phyloP scores from a whole-genome alignment of 2,888 invertebrate species.

The Neocrepidodera transversa region DNA sequence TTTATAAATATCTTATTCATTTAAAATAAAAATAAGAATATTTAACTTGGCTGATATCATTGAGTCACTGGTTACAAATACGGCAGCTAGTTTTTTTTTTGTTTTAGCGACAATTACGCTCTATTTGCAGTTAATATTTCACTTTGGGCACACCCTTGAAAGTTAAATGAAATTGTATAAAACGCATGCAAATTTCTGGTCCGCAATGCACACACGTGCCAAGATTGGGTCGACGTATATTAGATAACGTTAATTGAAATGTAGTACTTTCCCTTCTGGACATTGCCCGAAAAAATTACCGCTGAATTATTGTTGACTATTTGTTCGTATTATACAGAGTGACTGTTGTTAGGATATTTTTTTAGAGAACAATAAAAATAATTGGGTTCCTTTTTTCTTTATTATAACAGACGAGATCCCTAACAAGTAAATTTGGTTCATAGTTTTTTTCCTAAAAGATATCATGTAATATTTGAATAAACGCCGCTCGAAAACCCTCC shows the following conservation, averaged over 20 bases:
- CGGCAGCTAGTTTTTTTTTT: neutral
- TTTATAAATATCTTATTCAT: too few species aligned
- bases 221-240: conserved; percentile 41
- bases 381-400: too few species aligned
- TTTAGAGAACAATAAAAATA: too few species aligned
- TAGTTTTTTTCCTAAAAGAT: too few species aligned
- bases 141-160: conserved; percentile 20
- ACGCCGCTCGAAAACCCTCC: too few species aligned
- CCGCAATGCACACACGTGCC: conserved; percentile 28
- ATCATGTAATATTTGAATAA: too few species aligned
- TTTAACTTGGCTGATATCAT: too few species aligned
- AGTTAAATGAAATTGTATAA: conserved; percentile 11
- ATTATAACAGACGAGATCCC: too few species aligned
- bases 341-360: too few species aligned
- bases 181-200: conserved; percentile 30
- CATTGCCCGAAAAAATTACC: neutral
- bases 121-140: conserved; percentile 25
- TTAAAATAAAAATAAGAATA: too few species aligned
- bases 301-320: neutral
- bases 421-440: too few species aligned
- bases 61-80: neutral
- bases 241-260: conserved; percentile 52
- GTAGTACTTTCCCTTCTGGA: conserved; percentile 47
- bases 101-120: conserved; percentile 12
- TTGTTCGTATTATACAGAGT: neutral